These are phyloP conservation scores for Xanthostigma xanthostigma DNA, from an alignment of 2,888 invertebrate species.

Conservation along the genomic window DNA sequence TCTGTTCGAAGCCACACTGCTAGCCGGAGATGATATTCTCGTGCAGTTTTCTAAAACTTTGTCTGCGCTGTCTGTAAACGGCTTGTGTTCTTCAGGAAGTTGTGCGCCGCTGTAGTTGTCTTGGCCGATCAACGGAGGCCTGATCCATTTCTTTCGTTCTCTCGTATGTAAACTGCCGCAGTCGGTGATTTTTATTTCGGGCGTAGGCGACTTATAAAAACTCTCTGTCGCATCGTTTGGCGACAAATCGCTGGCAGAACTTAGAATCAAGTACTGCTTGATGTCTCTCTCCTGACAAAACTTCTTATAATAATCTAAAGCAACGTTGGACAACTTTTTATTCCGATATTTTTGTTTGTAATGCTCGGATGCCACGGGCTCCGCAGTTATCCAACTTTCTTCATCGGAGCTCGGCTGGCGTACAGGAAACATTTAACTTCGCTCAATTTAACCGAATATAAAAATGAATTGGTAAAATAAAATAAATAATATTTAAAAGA, in stretches of 20 bases:
- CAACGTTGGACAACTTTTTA: constrained; percentile 6
- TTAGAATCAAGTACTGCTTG: constrained; percentile 43
- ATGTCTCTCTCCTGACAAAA: constrained; percentile 50
- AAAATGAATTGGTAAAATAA: no score
- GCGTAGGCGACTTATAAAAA: no score
- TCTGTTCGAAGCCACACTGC: constrained; percentile 55
- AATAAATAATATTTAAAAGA: no score
- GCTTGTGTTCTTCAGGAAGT: background rate
- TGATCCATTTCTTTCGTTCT: constrained; percentile 24
- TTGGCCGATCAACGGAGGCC: constrained; percentile 27
- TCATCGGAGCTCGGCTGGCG: no score
- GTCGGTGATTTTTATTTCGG: background rate
- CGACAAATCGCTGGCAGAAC: background rate
- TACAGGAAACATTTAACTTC: no score
- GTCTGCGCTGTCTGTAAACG: constrained; percentile 3
- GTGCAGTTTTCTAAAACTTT: constrained; percentile 2
- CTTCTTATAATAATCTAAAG: constrained; percentile 51
- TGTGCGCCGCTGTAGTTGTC: constrained; percentile 2
- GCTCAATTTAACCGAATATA: no score
- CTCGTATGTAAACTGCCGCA: constrained; percentile 12
- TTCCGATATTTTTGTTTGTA: background rate
- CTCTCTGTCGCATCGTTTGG: background rate
- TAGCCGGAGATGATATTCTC: constrained; percentile 45
- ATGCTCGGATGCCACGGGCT: no score
- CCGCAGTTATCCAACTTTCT: no score